These are phyloP conservation scores for Cephalopholis sonnerati DNA, from an alignment of 2,113 vertebrate genomes.

Conservation along the genomic window DNA sequence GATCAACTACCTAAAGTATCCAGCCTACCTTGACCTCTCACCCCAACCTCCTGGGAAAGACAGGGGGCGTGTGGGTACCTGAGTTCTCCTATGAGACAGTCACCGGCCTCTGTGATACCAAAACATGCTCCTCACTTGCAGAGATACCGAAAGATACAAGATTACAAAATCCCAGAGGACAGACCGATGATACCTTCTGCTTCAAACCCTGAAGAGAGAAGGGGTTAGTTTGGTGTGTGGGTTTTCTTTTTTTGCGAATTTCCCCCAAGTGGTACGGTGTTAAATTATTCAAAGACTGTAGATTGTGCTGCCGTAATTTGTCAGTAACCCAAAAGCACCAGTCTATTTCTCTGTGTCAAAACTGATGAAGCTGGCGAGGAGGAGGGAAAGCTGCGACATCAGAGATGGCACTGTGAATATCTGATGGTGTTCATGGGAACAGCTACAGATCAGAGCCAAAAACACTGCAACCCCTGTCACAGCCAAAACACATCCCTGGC, in stretches of 20 bases:
- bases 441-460: slow-evolving; percentile 67
- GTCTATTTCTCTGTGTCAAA: slow-evolving; percentile 79
- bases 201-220: slow-evolving; percentile 30
- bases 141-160: slow-evolving; percentile 50
- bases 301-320: slow-evolving; percentile 77
- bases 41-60: slow-evolving; percentile 35
- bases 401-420: slow-evolving; percentile 74
- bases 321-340: slow-evolving; percentile 78
- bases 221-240: slow-evolving; percentile 35
- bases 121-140: slow-evolving; percentile 45
- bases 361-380: slow-evolving; percentile 74
- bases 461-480: slow-evolving; percentile 38
- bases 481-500: slow-evolving; percentile 65
- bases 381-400: slow-evolving; percentile 66
- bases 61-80: slow-evolving; percentile 17
- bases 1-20: slow-evolving; percentile 47
- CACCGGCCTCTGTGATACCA: slow-evolving; percentile 29
- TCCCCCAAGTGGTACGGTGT: slow-evolving; percentile 38
- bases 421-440: slow-evolving; percentile 70
- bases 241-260: slow-evolving; percentile 8
- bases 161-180: slow-evolving; percentile 52
- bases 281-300: slow-evolving; percentile 76
- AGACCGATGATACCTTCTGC: slow-evolving; percentile 35
- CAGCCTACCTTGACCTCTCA: slow-evolving; percentile 52
- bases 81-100: slow-evolving; percentile 54